Conservation (phyloP, 1,140 invertebrate species). For the Drosophila tristis region DNA sequence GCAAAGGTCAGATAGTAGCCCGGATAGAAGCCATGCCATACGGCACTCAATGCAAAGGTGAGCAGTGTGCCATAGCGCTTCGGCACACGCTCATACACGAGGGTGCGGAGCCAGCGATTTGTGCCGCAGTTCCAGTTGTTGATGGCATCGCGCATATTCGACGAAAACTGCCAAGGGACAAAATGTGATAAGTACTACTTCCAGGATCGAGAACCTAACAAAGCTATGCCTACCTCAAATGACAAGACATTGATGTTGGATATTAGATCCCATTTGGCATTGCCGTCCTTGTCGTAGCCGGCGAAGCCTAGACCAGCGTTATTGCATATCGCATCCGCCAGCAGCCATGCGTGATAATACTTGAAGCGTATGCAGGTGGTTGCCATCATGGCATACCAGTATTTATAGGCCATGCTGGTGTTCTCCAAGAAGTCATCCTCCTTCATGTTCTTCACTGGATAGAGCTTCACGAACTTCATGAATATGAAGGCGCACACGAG, state of each 20-base stretch:
- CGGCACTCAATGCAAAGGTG: conserved; percentile 94
- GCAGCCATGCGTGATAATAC: conserved; percentile 98
- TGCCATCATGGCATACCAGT: conserved; percentile 90
- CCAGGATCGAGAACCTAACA: neutral
- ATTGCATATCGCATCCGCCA: conserved; percentile 97
- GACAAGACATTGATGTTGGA: conserved; percentile 95
- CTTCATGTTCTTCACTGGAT: conserved; percentile 88
- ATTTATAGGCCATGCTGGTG: conserved; percentile 85
- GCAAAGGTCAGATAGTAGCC: conserved; percentile 98
- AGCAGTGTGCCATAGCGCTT: conserved; percentile 87
- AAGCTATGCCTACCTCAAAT: conserved; percentile 91
- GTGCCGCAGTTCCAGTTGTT: conserved; percentile 97
- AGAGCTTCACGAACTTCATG: conserved; percentile 87
- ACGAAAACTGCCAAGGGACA: conserved; percentile 87
- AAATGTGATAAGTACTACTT: conserved; percentile 20
- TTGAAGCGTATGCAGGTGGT: conserved; percentile 93
- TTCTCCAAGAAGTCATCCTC: conserved; percentile 89
- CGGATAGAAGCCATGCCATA: conserved; percentile 99
- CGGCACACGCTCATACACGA: conserved; percentile 93
- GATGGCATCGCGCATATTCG: conserved; percentile 92
- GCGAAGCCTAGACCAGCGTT: conserved; percentile 96
- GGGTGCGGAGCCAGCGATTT: conserved; percentile 93
- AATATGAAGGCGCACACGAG: conserved; percentile 88
- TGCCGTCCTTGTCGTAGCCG: conserved; percentile 91
- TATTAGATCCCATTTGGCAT: conserved; percentile 92